phyloP scores from a whole-genome alignment of 1,140 invertebrate genomes.

The Yoshiicerus persimilis region DNA sequence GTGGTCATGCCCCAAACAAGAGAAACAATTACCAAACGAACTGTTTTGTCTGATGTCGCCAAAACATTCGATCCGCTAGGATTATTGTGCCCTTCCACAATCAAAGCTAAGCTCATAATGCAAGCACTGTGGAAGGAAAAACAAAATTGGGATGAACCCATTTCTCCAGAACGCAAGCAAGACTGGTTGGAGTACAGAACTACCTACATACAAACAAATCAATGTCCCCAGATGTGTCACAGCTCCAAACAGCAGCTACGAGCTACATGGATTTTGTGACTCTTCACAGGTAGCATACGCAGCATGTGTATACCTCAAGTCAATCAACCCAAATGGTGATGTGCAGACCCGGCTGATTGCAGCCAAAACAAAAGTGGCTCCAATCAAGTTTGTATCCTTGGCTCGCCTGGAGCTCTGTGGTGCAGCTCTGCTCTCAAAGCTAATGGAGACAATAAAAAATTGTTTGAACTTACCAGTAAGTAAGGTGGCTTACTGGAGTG shows the following conservation, averaged over 20 bases:
- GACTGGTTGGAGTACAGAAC: conserved; percentile 49
- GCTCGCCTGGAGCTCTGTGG: conserved; percentile 40
- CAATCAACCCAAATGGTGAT: neutral
- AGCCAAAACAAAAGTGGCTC: conserved; percentile 32
- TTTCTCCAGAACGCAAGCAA: conserved; percentile 39
- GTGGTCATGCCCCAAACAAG: too few relatives aligned
- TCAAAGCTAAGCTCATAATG: conserved; percentile 43
- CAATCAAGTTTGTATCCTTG: conserved; percentile 23
- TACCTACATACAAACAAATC: conserved; percentile 36
- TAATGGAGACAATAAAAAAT: neutral
- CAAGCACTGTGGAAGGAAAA: conserved; percentile 46
- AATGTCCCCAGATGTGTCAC: neutral
- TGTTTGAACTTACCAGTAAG: neutral
- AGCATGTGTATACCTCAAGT: neutral
- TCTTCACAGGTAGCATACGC: conserved; percentile 8
- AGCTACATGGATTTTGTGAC: conserved; percentile 7
- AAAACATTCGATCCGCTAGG: conserved; percentile 45
- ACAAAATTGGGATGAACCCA: conserved; percentile 52
- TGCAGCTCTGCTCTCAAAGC: conserved; percentile 25
- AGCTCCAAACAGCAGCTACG: neutral
- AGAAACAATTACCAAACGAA: conserved; percentile 36
- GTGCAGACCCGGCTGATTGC: neutral
- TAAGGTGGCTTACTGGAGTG: conserved; percentile 42
- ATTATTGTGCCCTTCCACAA: conserved; percentile 25
- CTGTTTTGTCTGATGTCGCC: conserved; percentile 40